These are phyloP conservation scores for Bungarus multicinctus DNA, from an alignment of 2,113 vertebrate genomes.

Conservation along the genomic window DNA sequence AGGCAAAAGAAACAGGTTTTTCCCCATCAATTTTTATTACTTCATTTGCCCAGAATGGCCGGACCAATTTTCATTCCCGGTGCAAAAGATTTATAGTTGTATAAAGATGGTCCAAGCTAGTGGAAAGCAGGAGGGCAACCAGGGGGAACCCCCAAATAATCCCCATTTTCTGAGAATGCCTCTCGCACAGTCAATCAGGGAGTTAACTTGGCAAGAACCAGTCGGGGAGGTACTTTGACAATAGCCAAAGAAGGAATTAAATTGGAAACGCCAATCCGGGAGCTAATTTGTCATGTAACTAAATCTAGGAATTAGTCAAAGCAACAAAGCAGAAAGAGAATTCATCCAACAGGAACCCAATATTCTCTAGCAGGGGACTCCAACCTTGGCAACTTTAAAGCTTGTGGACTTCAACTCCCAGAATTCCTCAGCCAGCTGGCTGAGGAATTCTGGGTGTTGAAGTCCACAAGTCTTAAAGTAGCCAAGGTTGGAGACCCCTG, in stretches of 20 bases:
- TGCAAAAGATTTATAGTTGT: neutral
- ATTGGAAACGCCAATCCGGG: too few relatives aligned
- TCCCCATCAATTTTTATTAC: neutral
- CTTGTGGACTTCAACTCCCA: too few relatives aligned
- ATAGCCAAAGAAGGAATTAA: too few relatives aligned
- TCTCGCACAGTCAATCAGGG: neutral
- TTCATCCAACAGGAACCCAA: neutral
- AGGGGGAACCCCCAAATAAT: neutral
- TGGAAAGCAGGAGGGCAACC: neutral
- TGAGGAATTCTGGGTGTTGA: too few relatives aligned
- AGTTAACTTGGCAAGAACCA: too few relatives aligned
- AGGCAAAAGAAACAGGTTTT: rapidly evolving
- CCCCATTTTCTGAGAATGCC: neutral
- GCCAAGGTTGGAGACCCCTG: too few relatives aligned
- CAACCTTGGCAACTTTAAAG: too few relatives aligned
- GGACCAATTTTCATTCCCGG: neutral
- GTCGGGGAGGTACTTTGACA: neutral
- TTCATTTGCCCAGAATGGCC: too few relatives aligned
- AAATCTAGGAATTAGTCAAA: neutral
- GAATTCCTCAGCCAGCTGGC: too few relatives aligned
- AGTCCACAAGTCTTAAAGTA: too few relatives aligned
- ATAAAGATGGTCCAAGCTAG: neutral
- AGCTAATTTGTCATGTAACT: too few relatives aligned
- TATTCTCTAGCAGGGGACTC: neutral
- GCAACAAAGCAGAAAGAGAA: neutral